Evolutionary conservation across 2,888 invertebrate species (phyloP), one percentile per base, ranked within the genome.

Genomic region (Thymelicus acteon): DNA sequence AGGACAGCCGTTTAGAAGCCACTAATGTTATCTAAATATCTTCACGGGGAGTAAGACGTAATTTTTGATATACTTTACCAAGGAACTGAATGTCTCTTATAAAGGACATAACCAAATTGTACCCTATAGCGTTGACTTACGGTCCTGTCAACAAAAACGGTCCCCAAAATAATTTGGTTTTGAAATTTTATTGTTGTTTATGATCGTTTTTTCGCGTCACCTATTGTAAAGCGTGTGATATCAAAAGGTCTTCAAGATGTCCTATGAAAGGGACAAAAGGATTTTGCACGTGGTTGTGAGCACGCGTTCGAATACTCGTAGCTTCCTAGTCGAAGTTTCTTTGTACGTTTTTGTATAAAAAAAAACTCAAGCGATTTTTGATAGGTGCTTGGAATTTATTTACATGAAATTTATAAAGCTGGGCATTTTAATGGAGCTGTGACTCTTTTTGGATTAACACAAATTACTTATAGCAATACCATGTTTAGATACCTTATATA

Each of bases 1-100:
- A 78, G 80, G 85, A 90, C 91, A 90, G 85, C 87, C 91, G 86
- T 92, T 92, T 91, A 91, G 84, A 92, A 92, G 91, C 93, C 93
- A 91, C 93, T 93, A 93, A 93, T 93, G 90, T 89, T 92, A 92
- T 93, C 92, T 91, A 85, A 88, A 90, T 85, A 88, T 89, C 86
- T 86, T 84, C 79, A 83, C 79, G 85, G 84, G 77, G 82, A 89
- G 82, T 81, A 82, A 90, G 87, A 88, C 79, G 82, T 90, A 89
- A 85, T 80, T 82, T 84, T 84, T 82, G 78, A 77, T 74, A 74
- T 75, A 74, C 74, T 77, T 78, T 74, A 80, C 74, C 65, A 75
- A 71, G 72, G 67, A 37, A 74, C 67, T 75, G 72, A 70, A 52
- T 37, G 10, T 40, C n/a, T 7, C n/a, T 13, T 19, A 8, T 37